A percentile compares a stretch with the other conserved stretches of the same genome.
Evolutionary conservation across 2,797 vertebrate species (phyloP).

Genomic region (Lepidocolaptes lacrymiger): DNA sequence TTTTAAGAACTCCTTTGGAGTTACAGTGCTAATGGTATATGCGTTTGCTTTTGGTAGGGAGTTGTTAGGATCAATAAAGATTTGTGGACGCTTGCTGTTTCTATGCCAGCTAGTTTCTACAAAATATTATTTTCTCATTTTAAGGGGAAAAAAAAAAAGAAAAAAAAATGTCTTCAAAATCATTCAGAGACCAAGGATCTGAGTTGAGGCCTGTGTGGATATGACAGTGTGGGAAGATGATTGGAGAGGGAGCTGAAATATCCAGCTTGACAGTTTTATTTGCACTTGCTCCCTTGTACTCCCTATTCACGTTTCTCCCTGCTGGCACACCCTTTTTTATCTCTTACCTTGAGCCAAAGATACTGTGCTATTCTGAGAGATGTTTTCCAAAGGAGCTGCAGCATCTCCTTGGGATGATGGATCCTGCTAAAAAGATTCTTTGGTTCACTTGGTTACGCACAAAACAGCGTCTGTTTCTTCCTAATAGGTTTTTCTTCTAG

Average conservation of each 20-base stretch:
- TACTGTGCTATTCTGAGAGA: background rate
- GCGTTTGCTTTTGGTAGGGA: background rate
- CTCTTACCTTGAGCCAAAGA: conserved; percentile 12
- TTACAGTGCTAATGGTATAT: accelerated
- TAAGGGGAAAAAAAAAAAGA: background rate
- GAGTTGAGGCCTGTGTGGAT: background rate
- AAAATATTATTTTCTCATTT: background rate
- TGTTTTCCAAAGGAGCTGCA: background rate
- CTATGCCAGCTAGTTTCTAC: background rate
- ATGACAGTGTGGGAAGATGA: background rate
- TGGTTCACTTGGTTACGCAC: background rate
- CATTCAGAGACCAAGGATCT: background rate
- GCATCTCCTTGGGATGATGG: background rate
- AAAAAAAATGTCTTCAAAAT: background rate
- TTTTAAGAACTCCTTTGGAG: background rate
- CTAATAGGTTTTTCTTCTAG: conserved; percentile 11
- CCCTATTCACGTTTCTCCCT: background rate
- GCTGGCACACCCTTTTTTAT: background rate
- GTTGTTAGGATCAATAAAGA: background rate
- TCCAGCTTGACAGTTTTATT: background rate
- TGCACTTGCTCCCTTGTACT: background rate
- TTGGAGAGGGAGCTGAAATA: background rate
- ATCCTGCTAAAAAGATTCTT: background rate
- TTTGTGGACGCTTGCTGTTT: background rate
- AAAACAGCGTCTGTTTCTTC: background rate